Evolutionary conservation across 2,797 vertebrate species (phyloP), one percentile per base, ranked within the genome.

Genomic region (Lophius americanus): DNA sequence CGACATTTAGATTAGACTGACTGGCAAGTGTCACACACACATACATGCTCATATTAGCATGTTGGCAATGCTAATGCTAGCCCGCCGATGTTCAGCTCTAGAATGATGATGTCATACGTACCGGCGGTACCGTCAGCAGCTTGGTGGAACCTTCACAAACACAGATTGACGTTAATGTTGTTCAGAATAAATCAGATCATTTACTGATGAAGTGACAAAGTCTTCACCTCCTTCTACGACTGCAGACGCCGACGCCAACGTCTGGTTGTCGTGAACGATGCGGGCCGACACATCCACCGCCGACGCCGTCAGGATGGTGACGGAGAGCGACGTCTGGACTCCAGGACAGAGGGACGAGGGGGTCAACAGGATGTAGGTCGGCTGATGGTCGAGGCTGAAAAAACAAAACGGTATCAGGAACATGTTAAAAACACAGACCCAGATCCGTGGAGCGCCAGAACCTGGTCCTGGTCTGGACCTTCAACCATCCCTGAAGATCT

Each of bases 321-420:
- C 68, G 0, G 86, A 83, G 5, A 93, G 2, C 0, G 73, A 50
- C 0, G 57, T 61, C 0, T 81, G 84, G 60, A 88, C 56, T 7
- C 76, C 85, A 1, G 75, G 62, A 2, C 14, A 64, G 8, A 93
- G 33, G 1, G 41, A 4, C 13, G 3, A 11, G n/a, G 91, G 84
- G 33, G 63, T 57, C n/a, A 90, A 73, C 64, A 94, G 75, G 74
- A 93, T 72, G 68, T 93, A 93, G 4, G 86, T 78, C 3, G 87
- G 69, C 42, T 9, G 70, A 2, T 38, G 53, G 5, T 5, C 5
- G 1, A 56, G 44, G 12, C 84, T 86, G 70, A 23, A 48, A 53
- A 12, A 13, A 1, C 37, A 47, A 36, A 56, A 3, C 37, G 7
- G 32, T 5, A n/a, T 8, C 0, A 10, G n/a, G 23, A 23, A 10